phyloP scores from a whole-genome alignment of 2,113 vertebrate species.

The Catharus fuscescens region DNA sequence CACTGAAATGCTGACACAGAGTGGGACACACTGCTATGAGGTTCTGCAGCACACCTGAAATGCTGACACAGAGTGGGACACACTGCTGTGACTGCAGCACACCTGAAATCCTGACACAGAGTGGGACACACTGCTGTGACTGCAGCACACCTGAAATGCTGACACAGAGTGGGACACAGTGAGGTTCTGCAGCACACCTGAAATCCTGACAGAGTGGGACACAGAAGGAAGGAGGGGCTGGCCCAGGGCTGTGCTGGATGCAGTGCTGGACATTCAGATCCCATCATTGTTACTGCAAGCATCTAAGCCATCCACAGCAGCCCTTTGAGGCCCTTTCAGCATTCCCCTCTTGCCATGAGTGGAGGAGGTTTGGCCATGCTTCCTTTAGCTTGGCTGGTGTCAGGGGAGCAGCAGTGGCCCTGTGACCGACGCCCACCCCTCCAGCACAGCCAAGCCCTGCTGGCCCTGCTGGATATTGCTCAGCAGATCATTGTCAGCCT shows the following conservation, averaged over 20 bases:
- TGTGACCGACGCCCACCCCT: conserved; percentile 34
- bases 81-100: no score
- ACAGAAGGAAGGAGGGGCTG: not conserved
- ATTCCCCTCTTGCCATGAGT: not conserved
- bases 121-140: no score
- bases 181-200: no score
- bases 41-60: no score
- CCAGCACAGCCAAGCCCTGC: conserved; percentile 33
- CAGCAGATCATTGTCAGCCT: conserved; percentile 71
- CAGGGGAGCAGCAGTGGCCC: not conserved
- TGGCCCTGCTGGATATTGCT: conserved; percentile 50
- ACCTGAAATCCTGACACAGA: no score
- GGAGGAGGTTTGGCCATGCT: conserved; percentile 45
- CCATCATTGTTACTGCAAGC: not conserved
- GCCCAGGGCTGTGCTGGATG: not conserved
- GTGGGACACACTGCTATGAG: no score
- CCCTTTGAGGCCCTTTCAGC: conserved; percentile 2
- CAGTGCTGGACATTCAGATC: fast-evolving
- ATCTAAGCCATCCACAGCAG: not conserved
- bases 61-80: not conserved
- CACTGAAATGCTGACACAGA: no score
- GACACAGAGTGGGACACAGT: no score
- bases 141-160: no score
- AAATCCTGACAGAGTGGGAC: not conserved
- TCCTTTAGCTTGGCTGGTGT: conserved; percentile 51